Evolutionary conservation across 1,140 invertebrate species (phyloP).

Genomic region (Mercenaria mercenaria): DNA sequence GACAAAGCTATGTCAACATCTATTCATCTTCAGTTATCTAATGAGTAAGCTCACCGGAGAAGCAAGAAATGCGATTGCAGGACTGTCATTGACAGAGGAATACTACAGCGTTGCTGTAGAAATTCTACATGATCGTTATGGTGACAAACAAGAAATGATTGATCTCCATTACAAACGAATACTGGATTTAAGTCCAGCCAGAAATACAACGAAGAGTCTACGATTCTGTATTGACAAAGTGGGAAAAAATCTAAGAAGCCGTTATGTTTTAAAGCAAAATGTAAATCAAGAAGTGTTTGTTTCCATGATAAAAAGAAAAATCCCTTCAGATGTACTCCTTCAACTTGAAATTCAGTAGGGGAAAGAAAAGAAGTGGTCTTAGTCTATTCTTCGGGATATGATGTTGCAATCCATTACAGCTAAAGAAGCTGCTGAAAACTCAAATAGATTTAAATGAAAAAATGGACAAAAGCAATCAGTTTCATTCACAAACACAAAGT

Average conservation of each 20-base stretch:
- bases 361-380: not conserved
- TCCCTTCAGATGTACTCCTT: not conserved
- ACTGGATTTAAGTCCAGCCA: not conserved
- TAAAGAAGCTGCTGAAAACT: not conserved
- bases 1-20: not conserved
- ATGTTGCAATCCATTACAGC: not conserved
- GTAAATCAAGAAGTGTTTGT: not conserved
- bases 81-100: not conserved
- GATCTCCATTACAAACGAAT: not conserved
- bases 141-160: not conserved
- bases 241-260: not conserved
- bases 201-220: not conserved
- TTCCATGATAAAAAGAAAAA: not conserved
- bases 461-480: not conserved
- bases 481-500: not conserved
- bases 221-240: not conserved
- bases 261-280: not conserved
- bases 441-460: not conserved
- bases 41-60: conserved; percentile 7
- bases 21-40: not conserved
- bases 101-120: not conserved
- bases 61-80: not conserved
- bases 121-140: not conserved
- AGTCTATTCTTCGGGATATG: not conserved
- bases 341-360: conserved; percentile 4